Evolutionary conservation across 2,113 vertebrate species (phyloP).

Genomic region (Gobio gobio): DNA sequence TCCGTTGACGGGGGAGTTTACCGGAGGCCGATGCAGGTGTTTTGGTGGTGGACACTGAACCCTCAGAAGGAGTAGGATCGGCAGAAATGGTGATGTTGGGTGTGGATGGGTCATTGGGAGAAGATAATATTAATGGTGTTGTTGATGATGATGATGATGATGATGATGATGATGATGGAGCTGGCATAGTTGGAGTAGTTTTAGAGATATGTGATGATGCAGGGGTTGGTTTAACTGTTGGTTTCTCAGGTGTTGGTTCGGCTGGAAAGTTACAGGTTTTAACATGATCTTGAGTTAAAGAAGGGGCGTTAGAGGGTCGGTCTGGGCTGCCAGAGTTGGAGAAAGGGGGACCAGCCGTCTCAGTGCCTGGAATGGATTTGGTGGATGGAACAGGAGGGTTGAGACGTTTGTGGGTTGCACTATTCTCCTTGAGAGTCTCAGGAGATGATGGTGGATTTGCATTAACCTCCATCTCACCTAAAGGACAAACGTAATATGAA

Average conservation of each 20-base stretch:
- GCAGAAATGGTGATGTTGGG: background rate
- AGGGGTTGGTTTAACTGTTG: background rate
- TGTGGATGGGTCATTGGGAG: background rate
- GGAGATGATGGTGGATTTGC: background rate
- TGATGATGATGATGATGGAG: background rate
- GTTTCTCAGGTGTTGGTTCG: background rate
- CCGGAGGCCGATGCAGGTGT: background rate
- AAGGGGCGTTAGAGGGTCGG: background rate
- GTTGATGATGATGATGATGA: background rate
- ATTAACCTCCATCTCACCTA: slow-evolving; percentile 19
- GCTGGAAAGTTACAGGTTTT: background rate
- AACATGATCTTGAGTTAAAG: background rate
- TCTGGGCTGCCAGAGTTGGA: background rate
- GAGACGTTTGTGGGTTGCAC: background rate
- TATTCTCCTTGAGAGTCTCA: background rate
- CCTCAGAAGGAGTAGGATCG: background rate
- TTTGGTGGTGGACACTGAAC: background rate
- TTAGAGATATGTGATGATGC: slow-evolving; percentile 11
- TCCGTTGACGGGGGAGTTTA: slow-evolving; percentile 17
- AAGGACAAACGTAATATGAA: background rate
- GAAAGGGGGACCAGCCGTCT: background rate
- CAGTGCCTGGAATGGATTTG: slow-evolving; percentile 30
- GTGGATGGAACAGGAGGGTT: background rate
- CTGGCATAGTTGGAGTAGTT: background rate
- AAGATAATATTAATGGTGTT: slow-evolving; percentile 14